Evolutionary conservation across 1,140 invertebrate species (phyloP), one percentile per base, ranked within the genome.

Genomic region (Drosophila lini): DNA sequence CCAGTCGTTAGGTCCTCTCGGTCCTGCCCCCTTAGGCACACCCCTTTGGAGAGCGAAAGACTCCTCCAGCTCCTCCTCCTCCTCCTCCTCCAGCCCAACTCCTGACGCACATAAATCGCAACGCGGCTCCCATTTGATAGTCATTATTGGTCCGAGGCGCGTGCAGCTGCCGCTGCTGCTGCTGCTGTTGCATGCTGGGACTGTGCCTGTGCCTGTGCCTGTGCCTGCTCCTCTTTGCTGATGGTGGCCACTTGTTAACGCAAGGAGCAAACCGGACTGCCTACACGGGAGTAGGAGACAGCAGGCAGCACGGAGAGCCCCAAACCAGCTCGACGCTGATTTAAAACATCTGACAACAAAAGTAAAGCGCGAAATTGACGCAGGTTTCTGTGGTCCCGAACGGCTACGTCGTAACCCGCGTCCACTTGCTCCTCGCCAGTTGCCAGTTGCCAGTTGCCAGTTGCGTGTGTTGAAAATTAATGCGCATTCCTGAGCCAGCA

Each of bases 281-380:
- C 83, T 85, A 81, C 82, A 85, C 76, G 69, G 38, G 34, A 40
- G 36, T 9, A 41, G 28, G 58, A 61, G 40, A 59, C 36, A 28
- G 38, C 31, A 58, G 59, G 64, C 78, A 41, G 48, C 42, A 22
- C 25, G 48, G 44, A 69, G 50, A 28, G 7, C 40, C 16, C 9
- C 34, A 61, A 78, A 70, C 74, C 75, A 69, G 74, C 74, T 78
- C 74, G 65, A 53, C 76, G 83, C 83, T 86, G 83, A 88, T 88
- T 88, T 88, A 89, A 88, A 88, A 80, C 83, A 89, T 88, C 83
- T 88, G 83, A 88, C 83, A 88, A 88, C 83, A 88, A 89, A 88
- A 89, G 84, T 89, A 88, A 88, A 88, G 84, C 84, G 84, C 84
- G 84, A 88, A 88, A 88, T 88, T 88, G 84, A 88, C 84, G 80